These are phyloP conservation scores for Choloepus didactylus DNA, from an alignment of 2,797 vertebrate genomes.

Conservation along the genomic window DNA sequence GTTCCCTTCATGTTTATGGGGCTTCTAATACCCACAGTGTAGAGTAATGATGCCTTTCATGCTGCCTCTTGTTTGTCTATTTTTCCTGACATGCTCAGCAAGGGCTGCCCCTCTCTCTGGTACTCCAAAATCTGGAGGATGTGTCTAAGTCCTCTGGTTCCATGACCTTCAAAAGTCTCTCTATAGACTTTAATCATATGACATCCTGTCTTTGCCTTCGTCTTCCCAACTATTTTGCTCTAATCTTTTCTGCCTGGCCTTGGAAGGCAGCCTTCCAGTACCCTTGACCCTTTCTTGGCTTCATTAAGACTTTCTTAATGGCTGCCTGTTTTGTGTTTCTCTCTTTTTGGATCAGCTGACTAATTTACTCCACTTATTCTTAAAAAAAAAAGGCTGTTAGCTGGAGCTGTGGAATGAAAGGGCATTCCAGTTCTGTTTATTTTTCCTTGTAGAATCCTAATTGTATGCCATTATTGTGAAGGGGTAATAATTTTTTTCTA, in stretches of 20 bases:
- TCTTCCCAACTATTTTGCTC: slow-evolving; percentile 41
- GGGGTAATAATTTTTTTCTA: slow-evolving; percentile 30
- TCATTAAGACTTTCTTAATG: slow-evolving; percentile 70
- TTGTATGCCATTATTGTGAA: slow-evolving; percentile 50
- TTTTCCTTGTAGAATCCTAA: neutral
- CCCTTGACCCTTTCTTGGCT: slow-evolving; percentile 46
- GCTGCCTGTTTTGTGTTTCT: slow-evolving; percentile 52
- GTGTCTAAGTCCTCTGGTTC: neutral
- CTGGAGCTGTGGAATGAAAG: slow-evolving; percentile 48
- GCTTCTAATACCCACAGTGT: neutral
- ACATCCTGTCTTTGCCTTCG: slow-evolving; percentile 61
- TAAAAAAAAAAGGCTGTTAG: slow-evolving; percentile 49
- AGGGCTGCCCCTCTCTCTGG: neutral
- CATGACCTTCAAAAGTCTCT: slow-evolving; percentile 57
- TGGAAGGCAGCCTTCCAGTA: slow-evolving; percentile 2
- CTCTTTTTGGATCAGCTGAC: slow-evolving; percentile 58
- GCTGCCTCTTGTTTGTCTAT: neutral
- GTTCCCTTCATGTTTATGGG: slow-evolving; percentile 32
- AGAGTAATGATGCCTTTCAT: neutral
- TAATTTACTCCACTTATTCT: slow-evolving; percentile 49
- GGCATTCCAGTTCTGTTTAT: neutral
- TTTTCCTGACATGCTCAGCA: neutral
- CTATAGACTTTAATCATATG: slow-evolving; percentile 58
- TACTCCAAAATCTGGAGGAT: slow-evolving; percentile 5
- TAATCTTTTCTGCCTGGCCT: slow-evolving; percentile 62